Evolutionary conservation across 1,140 invertebrate genomes (phyloP).

Genomic region (Sycobia sp.): DNA sequence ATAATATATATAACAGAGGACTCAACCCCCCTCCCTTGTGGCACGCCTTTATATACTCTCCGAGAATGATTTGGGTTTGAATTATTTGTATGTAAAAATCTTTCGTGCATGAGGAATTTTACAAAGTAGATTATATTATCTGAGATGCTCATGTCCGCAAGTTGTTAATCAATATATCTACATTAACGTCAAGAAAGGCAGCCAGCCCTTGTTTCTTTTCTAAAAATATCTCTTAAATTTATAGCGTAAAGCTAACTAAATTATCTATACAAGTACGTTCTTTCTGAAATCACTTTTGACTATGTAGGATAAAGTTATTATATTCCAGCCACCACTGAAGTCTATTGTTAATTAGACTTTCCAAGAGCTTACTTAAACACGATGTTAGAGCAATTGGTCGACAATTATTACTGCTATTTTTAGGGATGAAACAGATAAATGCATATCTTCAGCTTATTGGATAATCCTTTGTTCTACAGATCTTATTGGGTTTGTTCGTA

Average conservation of each 20-base stretch:
- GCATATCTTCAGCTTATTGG: too few species aligned
- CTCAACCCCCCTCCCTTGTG: too few species aligned
- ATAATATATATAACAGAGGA: too few species aligned
- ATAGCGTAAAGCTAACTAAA: neutral
- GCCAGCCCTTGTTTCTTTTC: neutral
- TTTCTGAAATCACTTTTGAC: neutral
- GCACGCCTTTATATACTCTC: too few species aligned
- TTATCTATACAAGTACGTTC: neutral
- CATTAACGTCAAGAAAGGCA: neutral
- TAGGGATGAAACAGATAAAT: neutral
- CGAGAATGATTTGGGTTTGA: too few species aligned
- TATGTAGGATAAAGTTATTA: neutral
- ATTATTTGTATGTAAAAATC: neutral
- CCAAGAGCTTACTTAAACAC: too few species aligned
- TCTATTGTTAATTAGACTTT: too few species aligned
- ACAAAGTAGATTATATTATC: neutral
- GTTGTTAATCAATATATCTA: constrained; percentile 1
- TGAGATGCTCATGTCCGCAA: neutral
- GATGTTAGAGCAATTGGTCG: too few species aligned
- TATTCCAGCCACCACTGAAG: too few species aligned
- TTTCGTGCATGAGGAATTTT: neutral
- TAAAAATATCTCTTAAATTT: neutral
- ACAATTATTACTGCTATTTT: too few species aligned
- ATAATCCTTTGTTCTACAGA: too few species aligned
- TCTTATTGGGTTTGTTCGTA: neutral